phyloP scores from a whole-genome alignment of 2,113 vertebrate genomes.

The Trogon surrucura region DNA sequence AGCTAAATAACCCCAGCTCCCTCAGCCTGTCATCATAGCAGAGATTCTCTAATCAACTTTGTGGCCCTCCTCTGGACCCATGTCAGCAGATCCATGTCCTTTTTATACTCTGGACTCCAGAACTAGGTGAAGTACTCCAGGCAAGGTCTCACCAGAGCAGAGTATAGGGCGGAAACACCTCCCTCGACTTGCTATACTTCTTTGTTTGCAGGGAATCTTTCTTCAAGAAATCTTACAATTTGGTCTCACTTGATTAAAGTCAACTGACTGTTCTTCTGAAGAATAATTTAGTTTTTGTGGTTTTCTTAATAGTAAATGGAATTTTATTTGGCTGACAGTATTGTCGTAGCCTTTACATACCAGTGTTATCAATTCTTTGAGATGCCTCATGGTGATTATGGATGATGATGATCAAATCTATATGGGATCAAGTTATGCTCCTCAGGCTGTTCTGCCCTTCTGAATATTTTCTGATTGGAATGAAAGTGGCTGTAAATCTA shows the following conservation, averaged over 20 bases:
- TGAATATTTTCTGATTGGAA: not conserved
- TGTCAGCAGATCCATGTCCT: no score
- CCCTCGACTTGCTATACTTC: not conserved
- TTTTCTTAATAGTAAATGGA: not conserved
- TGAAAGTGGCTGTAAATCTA: not conserved
- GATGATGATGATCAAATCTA: not conserved
- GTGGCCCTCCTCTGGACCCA: no score
- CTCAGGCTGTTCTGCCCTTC: not conserved
- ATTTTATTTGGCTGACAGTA: not conserved
- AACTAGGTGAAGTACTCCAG: no score
- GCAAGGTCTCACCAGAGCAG: no score
- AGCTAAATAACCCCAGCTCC: no score
- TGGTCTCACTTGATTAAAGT: not conserved
- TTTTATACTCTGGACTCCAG: no score
- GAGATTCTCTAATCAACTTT: no score
- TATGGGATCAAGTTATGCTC: not conserved
- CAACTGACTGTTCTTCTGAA: not conserved
- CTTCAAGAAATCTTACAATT: not conserved
- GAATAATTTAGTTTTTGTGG: not conserved
- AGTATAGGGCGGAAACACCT: no score
- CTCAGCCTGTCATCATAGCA: no score
- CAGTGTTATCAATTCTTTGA: not conserved
- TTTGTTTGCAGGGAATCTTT: not conserved
- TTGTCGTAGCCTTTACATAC: not conserved
- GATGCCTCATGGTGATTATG: not conserved